Conservation (phyloP, 2,113 vertebrate species). For the Chinchilla lanigera region DNA sequence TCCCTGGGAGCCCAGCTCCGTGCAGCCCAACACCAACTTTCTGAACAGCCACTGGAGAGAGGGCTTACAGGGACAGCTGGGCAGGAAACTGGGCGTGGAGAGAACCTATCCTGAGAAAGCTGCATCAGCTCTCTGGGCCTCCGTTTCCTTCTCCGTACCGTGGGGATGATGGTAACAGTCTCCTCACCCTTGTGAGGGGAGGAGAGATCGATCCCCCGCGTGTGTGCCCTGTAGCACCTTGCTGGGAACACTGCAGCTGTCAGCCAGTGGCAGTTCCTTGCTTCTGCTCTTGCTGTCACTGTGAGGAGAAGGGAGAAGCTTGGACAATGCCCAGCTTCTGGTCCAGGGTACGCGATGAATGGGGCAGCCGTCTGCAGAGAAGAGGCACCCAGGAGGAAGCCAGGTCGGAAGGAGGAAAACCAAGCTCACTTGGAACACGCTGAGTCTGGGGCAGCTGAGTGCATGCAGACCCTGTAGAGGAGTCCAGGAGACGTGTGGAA, state of each 20-base stretch:
- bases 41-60: constrained; percentile 69
- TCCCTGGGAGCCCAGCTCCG: not conserved
- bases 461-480: too few species aligned
- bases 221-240: rapidly evolving
- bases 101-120: not conserved
- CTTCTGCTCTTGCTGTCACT: not conserved
- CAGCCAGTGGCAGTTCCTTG: rapidly evolving
- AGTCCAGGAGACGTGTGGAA: not conserved
- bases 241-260: not conserved
- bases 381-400: not conserved
- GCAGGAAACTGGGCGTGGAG: not conserved
- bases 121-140: not conserved
- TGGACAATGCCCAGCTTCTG: not conserved
- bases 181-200: rapidly evolving
- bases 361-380: not conserved
- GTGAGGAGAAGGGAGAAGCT: not conserved
- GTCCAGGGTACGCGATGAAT: rapidly evolving
- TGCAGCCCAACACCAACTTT: not conserved
- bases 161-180: rapidly evolving
- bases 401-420: not conserved
- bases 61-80: not conserved
- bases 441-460: not conserved
- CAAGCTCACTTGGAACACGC: not conserved
- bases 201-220: not conserved
- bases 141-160: not conserved